Conservation (phyloP, 1,140 invertebrate genomes). For the Hycleus phaleratus region DNA sequence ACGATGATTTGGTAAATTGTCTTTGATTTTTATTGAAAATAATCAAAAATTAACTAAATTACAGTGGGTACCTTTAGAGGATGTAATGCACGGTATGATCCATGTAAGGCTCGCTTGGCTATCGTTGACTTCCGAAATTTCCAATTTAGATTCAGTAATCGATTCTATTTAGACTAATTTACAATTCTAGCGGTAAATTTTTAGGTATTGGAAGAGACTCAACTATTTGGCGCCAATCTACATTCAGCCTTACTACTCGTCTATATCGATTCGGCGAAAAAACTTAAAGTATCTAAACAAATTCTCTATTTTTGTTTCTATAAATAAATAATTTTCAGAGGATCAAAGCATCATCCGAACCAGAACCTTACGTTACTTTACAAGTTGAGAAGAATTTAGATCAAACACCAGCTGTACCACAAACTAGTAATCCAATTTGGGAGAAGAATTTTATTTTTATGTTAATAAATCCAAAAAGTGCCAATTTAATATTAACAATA, state of each 20-base stretch:
- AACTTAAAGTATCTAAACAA: not conserved
- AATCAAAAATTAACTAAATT: not conserved
- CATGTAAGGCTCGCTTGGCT: constrained; percentile 81
- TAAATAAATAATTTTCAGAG: constrained; percentile 42
- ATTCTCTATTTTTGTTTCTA: constrained; percentile 38
- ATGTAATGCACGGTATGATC: constrained; percentile 82
- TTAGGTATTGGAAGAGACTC: constrained; percentile 65
- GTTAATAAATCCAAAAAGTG: constrained; percentile 77
- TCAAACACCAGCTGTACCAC: constrained; percentile 57
- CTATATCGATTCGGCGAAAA: constrained; percentile 74
- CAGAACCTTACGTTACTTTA: constrained; percentile 68
- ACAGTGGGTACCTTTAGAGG: constrained; percentile 83
- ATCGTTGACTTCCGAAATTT: constrained; percentile 58
- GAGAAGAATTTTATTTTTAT: constrained; percentile 84
- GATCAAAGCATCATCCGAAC: constrained; percentile 41
- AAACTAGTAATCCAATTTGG: constrained; percentile 61
- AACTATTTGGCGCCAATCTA: constrained; percentile 62
- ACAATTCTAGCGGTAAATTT: not conserved
- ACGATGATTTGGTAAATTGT: constrained; percentile 57
- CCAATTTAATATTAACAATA: constrained; percentile 69
- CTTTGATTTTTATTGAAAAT: not conserved
- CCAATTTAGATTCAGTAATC: constrained; percentile 56
- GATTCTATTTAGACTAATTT: not conserved
- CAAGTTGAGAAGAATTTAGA: constrained; percentile 62
- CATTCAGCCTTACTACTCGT: constrained; percentile 72